Percentiles rank a stretch among this genome's conserved stretches.
phyloP scores from a whole-genome alignment of 2,888 invertebrate species.

The Chironomus tentans region DNA sequence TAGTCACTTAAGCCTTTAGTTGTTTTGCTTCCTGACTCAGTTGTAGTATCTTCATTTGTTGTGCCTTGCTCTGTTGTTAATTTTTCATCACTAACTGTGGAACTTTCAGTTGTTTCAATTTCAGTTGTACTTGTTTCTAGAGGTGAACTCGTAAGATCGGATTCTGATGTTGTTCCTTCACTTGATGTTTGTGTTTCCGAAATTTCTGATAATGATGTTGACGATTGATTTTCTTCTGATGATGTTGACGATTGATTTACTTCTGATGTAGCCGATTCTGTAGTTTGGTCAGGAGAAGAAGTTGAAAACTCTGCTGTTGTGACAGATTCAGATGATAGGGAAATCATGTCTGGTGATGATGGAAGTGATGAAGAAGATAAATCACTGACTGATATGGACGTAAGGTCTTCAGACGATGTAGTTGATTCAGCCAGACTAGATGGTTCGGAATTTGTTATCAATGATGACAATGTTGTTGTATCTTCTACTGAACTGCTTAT shows the following conservation, averaged over 20 bases:
- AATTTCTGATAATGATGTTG: neutral
- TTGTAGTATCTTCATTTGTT: constrained; percentile 2
- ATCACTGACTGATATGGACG: no score
- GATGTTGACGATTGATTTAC: neutral
- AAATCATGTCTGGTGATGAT: neutral
- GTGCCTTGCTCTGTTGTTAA: neutral
- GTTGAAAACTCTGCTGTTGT: neutral
- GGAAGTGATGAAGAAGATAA: constrained; percentile 28
- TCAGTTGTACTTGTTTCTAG: neutral
- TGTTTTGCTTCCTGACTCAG: neutral
- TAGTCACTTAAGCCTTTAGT: constrained; percentile 6
- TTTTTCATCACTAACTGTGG: constrained; percentile 8
- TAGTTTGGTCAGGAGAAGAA: neutral
- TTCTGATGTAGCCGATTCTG: neutral
- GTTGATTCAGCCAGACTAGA: constrained; percentile 25
- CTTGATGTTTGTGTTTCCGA: neutral
- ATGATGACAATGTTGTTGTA: neutral
- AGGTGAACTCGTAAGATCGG: neutral
- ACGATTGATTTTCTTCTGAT: neutral
- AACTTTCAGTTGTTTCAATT: constrained; percentile 10
- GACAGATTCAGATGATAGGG: neutral
- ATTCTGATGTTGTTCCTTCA: neutral
- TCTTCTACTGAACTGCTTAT: neutral
- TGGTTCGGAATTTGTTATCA: neutral
- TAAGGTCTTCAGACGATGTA: neutral